Evolutionary conservation across 1,140 invertebrate genomes (phyloP).

Genomic region (Batillaria attramentaria): DNA sequence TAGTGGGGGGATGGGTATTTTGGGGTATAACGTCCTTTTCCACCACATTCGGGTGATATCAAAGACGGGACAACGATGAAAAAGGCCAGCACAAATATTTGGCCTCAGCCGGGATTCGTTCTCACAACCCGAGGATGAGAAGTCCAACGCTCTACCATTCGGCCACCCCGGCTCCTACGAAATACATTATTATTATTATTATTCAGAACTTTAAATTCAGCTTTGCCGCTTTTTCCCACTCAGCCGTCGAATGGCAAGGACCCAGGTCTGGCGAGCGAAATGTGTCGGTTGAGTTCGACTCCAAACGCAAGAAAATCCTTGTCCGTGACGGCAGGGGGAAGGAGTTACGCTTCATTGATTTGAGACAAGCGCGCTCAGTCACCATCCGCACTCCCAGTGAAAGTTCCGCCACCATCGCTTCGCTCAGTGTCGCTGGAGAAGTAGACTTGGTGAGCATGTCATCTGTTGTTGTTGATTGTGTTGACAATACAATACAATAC

Average conservation of each 20-base stretch:
- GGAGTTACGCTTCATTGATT: conserved; percentile 71
- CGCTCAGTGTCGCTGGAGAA: conserved; percentile 48
- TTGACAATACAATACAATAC: too few species aligned
- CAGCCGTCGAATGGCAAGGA: conserved; percentile 54
- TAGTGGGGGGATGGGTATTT: too few species aligned
- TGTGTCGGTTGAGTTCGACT: conserved; percentile 50
- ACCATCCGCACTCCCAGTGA: conserved; percentile 31
- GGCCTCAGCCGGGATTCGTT: too few species aligned
- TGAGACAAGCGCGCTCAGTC: conserved; percentile 66
- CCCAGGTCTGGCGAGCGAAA: conserved; percentile 47
- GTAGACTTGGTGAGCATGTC: conserved; percentile 52
- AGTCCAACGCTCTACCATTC: too few species aligned
- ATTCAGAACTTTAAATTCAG: neutral
- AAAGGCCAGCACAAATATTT: too few species aligned
- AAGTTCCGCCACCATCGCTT: conserved; percentile 44
- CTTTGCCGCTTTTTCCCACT: neutral
- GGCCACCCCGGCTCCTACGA: neutral
- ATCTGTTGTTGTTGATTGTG: too few species aligned
- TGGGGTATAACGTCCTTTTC: too few species aligned
- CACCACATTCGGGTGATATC: too few species aligned
- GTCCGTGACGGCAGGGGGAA: conserved; percentile 59
- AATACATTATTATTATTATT: neutral
- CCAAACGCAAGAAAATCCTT: conserved; percentile 45
- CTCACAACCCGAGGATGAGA: too few species aligned
- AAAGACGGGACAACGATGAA: too few species aligned